A percentile compares a stretch with the other conserved stretches of the same genome.
These are phyloP conservation scores for Drosophila hydei DNA, from an alignment of 1,140 invertebrate species.

Conservation along the genomic window DNA sequence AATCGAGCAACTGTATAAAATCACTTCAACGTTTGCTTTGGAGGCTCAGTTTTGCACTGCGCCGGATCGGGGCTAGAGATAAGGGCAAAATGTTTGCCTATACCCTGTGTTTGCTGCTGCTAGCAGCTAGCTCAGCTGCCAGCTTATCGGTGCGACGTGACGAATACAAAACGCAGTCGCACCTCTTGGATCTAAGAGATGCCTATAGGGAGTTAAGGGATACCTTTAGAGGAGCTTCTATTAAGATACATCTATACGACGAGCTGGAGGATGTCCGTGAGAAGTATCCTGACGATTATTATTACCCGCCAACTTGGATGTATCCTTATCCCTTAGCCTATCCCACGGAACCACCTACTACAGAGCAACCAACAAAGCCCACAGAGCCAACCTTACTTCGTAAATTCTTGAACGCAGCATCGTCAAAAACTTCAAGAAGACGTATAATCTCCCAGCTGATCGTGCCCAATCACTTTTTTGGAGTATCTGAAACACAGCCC, in stretches of 20 bases:
- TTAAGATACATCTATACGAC: background rate
- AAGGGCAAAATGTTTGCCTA: background rate
- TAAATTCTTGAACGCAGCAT: too few relatives aligned
- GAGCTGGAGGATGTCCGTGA: background rate
- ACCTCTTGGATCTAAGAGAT: background rate
- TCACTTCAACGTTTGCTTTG: background rate
- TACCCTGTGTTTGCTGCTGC: background rate
- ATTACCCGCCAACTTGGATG: background rate
- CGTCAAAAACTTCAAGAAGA: background rate
- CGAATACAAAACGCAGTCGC: background rate
- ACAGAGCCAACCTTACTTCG: background rate
- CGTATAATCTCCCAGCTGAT: background rate
- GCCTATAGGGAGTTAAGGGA: background rate
- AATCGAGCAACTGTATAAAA: conserved; percentile 5
- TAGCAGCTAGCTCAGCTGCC: background rate
- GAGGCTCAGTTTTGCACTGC: conserved; percentile 5
- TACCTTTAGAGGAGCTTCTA: background rate
- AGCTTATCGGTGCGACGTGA: background rate
- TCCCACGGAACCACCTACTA: too few relatives aligned
- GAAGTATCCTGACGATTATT: too few relatives aligned
- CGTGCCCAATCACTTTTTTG: background rate
- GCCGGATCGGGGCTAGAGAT: background rate
- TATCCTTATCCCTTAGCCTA: background rate
- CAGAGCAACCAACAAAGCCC: too few relatives aligned
- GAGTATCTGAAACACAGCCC: background rate